phyloP scores from a whole-genome alignment of 1,140 invertebrate species.

The Drosophila cardini region DNA sequence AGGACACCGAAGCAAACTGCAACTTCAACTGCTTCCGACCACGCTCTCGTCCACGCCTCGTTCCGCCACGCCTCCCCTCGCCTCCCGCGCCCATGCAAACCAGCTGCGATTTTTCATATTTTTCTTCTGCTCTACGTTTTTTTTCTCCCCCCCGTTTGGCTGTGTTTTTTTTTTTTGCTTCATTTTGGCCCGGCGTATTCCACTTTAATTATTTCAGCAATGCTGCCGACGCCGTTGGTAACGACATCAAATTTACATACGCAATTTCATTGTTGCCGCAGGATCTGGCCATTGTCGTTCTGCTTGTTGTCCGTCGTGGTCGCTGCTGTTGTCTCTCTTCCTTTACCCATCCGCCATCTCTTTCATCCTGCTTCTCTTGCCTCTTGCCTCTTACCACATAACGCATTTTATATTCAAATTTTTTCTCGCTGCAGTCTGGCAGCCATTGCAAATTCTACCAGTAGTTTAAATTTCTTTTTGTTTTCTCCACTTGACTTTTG shows the following conservation, averaged over 20 bases:
- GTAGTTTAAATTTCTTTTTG: constrained; percentile 46
- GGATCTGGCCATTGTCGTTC: constrained; percentile 67
- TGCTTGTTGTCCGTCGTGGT: constrained; percentile 29
- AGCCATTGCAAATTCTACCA: constrained; percentile 62
- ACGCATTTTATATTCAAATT: constrained; percentile 83
- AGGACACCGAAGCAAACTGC: constrained; percentile 21
- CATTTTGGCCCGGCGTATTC: constrained; percentile 56
- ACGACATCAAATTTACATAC: constrained; percentile 83
- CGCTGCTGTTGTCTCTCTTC: constrained; percentile 5
- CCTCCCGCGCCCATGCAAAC: too few species aligned
- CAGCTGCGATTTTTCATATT: constrained; percentile 38
- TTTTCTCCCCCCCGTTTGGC: neutral
- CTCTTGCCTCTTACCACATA: constrained; percentile 56
- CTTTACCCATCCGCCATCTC: constrained; percentile 5
- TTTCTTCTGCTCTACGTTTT: constrained; percentile 2
- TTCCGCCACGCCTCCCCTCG: too few species aligned
- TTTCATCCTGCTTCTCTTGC: neutral
- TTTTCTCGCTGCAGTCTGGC: constrained; percentile 70
- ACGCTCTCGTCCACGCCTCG: too few species aligned
- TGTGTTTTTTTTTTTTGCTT: neutral
- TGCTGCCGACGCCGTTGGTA: constrained; percentile 71
- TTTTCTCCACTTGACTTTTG: constrained; percentile 52
- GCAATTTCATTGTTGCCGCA: constrained; percentile 82
- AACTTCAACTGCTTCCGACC: constrained; percentile 25
- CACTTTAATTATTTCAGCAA: constrained; percentile 83